Evolutionary conservation across 1,140 invertebrate genomes (phyloP), one percentile per base, ranked within the genome.

Genomic region (Drosophila fuyamai): DNA sequence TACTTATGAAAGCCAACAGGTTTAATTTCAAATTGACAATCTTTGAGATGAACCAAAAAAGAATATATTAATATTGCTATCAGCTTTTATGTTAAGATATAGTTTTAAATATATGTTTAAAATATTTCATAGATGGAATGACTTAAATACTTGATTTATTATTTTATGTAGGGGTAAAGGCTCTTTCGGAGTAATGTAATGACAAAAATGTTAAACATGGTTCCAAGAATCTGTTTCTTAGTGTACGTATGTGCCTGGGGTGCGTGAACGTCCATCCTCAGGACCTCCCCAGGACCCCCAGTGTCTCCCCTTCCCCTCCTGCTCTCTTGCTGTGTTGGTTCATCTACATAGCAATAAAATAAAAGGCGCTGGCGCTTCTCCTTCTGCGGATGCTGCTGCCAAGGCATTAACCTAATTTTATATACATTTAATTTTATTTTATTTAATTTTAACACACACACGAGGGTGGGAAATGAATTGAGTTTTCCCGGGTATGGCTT

Each of bases 341-440:
- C 88, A 91, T 91, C 88, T 91, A 91, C 88, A 91, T 91, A 91
- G 84, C 81, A 91, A 91, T 91, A 91, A 91, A 91, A 91, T 91
- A 91, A 91, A 85, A 74, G 74, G 71, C 57, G 54, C 60, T 65
- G 44, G 36, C 47, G 55, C 59, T 55, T 38, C 47, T 47, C 43
- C 61, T 66, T 44, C 57, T 50, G 40, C 71, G 48, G 60, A 46
- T 47, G 57, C 44, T 62, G 53, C 46, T 50, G 74, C 50, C 59
- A 47, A 60, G 46, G 61, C 83, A 86, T 86, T 86, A 86, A 88
- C 83, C 84, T 88, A 88, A 86, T 86, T 86, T 86, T 86, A 89
- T 86, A 88, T 79, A 80, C 83, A 88, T 86, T 86, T 86, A 86
- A 86, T 86, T 88, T 86, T 82, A 81, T 81, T 81, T 81, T 83